Percentiles rank a stretch among this genome's conserved stretches.
phyloP scores from a whole-genome alignment of 2,113 vertebrate species.

The Antennarius striatus region DNA sequence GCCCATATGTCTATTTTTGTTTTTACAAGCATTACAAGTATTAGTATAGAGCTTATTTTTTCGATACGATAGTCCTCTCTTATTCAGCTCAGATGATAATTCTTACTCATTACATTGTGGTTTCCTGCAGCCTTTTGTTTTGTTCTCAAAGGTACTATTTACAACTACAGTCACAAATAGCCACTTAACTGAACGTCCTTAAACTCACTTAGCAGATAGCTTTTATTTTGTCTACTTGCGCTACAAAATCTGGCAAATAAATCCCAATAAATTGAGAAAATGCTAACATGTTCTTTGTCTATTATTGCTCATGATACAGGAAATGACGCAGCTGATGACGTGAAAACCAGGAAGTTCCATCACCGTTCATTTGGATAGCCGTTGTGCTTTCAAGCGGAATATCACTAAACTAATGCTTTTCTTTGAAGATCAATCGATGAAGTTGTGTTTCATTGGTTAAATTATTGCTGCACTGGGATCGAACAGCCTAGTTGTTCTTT shows the following conservation, averaged over 20 bases:
- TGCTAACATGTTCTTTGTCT: not conserved
- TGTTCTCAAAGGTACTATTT: no score
- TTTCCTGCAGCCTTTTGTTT: no score
- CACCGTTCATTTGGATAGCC: conserved; percentile 6
- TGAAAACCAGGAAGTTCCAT: conserved; percentile 51
- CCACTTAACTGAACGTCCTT: no score
- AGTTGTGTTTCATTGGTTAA: accelerated
- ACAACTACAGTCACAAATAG: no score
- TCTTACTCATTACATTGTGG: no score
- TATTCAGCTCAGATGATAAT: no score
- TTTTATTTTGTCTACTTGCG: no score
- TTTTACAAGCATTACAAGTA: no score
- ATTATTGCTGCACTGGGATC: not conserved
- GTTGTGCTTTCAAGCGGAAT: not conserved
- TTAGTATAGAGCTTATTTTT: no score
- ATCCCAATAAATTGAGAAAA: not conserved
- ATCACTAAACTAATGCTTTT: conserved; percentile 1
- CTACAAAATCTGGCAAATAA: not conserved
- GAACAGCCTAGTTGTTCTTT: not conserved
- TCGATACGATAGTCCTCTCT: no score
- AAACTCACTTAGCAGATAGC: no score
- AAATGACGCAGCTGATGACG: conserved; percentile 34
- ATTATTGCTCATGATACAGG: conserved; percentile 16
- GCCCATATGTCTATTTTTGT: no score
- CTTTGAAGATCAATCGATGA: not conserved